These are phyloP conservation scores for Agrotis exclamationis DNA, from an alignment of 2,888 invertebrate species.

Conservation along the genomic window DNA sequence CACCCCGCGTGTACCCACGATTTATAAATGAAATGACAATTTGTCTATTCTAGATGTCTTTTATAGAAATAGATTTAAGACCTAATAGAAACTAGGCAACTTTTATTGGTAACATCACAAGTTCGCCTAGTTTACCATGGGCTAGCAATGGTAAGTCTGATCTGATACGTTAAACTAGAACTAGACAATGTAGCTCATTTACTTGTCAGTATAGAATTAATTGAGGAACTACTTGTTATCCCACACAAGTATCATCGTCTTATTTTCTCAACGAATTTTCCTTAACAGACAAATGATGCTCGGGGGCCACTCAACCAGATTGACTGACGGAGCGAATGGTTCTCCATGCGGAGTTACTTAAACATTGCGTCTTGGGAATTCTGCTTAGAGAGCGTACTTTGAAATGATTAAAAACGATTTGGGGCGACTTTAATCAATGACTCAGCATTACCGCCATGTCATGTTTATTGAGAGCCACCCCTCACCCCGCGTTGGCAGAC, in stretches of 20 bases:
- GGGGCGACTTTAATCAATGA: background rate
- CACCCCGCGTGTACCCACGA: slow-evolving; percentile 16
- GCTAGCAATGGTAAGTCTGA: background rate
- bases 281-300: slow-evolving; percentile 3
- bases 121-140: background rate
- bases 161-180: background rate
- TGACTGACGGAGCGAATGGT: background rate
- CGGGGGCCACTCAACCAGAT: slow-evolving; percentile 6
- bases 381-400: background rate
- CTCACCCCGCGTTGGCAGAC: background rate
- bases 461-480: background rate
- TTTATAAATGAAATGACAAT: slow-evolving; percentile 15
- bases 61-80: background rate
- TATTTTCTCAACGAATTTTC: slow-evolving; percentile 25
- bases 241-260: slow-evolving; percentile 5
- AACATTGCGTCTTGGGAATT: background rate
- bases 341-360: background rate
- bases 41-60: slow-evolving; percentile 14
- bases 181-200: slow-evolving; percentile 7
- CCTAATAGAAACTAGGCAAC: background rate
- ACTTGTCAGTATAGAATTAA: background rate
- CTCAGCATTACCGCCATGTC: background rate
- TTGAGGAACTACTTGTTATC: slow-evolving; percentile 20
- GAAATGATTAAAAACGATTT: background rate
- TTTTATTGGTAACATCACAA: background rate